Evolutionary conservation across 2,113 vertebrate species (phyloP).

Genomic region (Hemiscyllium ocellatum): DNA sequence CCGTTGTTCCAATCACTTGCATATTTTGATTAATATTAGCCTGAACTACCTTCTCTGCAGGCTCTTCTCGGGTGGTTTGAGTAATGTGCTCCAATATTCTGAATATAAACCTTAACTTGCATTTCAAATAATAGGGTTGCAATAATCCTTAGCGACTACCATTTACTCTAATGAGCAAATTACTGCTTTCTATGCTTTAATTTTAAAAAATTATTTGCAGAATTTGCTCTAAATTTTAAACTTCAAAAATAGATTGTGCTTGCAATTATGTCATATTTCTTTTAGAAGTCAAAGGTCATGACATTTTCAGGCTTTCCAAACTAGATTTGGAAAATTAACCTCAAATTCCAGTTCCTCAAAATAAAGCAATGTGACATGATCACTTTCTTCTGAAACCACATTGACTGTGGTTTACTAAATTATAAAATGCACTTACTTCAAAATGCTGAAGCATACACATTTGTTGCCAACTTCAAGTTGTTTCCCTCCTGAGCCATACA

Average conservation of each 20-base stretch:
- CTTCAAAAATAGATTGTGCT: neutral
- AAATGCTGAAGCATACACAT: conserved; percentile 13
- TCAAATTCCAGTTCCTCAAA: neutral
- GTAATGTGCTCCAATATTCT: neutral
- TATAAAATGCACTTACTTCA: conserved; percentile 6
- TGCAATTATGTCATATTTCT: neutral
- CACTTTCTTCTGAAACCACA: neutral
- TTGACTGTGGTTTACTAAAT: neutral
- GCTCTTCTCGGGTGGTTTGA: neutral
- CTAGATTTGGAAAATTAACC: neutral
- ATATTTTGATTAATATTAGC: neutral
- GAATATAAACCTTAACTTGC: neutral
- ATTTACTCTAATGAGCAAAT: neutral
- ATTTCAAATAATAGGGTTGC: neutral
- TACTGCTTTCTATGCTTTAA: neutral
- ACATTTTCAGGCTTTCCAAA: neutral
- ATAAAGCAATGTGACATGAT: neutral
- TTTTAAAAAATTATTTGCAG: neutral
- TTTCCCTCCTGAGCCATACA: neutral
- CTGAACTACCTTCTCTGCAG: neutral
- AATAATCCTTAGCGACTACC: neutral
- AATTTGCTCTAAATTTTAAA: neutral
- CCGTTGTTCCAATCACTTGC: neutral
- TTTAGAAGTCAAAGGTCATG: neutral
- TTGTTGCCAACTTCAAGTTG: conserved; percentile 2